Evolutionary conservation across 2,888 invertebrate genomes (phyloP), one percentile per base, ranked within the genome.

Genomic region (Heliconius ismenius): DNA sequence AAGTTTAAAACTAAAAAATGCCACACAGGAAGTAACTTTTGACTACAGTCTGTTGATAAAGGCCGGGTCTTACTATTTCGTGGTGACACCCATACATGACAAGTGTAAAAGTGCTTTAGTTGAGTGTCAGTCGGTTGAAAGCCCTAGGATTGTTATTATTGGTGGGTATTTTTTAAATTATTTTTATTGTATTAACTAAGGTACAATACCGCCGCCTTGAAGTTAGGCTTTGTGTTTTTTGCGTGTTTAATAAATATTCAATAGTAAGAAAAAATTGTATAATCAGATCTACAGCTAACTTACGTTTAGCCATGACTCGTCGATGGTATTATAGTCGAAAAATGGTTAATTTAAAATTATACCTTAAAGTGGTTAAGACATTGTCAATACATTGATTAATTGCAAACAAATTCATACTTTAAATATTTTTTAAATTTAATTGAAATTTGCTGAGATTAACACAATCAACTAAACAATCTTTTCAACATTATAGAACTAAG

Each of bases 1-100:
- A 0, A 85, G 82, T 1, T 80, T 86, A 0, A 81, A 79, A 15
- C 28, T 90, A 18, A 82, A 79, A 62, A 91, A 91, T 49, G 82
- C 81, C 2, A 87, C 87, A 0, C 85, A 88, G 1, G 93, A 93
- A 81, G 88, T 91, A 10, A 88, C 85, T 0, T 91, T 88, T 73
- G 90, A 92, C 49, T 91, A 90, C 73, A 86, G 88, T 64, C 86
- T 88, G 72, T 80, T 91, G 4, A 87, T 87, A 0, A 86, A 86
- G 2, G 87, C 91, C 2, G 93, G 93, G 0, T 84, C 86, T 0
- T 91, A 88, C 75, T 90, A 89, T 67, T 94, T 93, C 79, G 83
- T 89, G 6, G 91, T 94, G 9, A 90, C 86, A 0, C 91, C 93
- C 0, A 73, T 90, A 28, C 92, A 93, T 80, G 83, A 82, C 0